These are phyloP conservation scores for Thunnus maccoyii DNA, from an alignment of 2,113 vertebrate genomes.

Conservation along the genomic window DNA sequence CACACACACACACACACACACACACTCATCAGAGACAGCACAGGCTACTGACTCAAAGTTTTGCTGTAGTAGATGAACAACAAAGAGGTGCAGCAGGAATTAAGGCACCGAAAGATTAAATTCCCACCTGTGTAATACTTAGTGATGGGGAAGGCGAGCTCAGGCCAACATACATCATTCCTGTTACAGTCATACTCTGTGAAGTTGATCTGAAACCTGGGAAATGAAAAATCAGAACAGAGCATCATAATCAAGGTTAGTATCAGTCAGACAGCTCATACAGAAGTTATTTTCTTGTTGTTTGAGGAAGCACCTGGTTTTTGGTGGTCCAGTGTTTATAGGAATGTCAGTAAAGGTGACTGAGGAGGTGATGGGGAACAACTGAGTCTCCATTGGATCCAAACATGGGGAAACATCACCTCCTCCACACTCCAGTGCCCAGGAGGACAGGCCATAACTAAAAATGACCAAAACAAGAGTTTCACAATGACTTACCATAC, in stretches of 20 bases:
- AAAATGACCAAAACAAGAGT: slow-evolving; percentile 25
- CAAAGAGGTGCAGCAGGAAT: not conserved
- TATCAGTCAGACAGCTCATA: slow-evolving; percentile 14
- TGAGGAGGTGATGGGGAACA: slow-evolving; percentile 88
- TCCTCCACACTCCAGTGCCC: slow-evolving; percentile 88
- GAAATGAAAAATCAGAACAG: not conserved
- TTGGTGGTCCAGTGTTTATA: slow-evolving; percentile 77
- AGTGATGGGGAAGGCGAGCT: slow-evolving; percentile 92
- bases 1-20: too few species aligned
- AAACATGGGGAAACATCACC: slow-evolving; percentile 74
- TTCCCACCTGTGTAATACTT: slow-evolving; percentile 91
- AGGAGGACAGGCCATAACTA: slow-evolving; percentile 86
- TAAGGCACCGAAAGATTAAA: not conserved
- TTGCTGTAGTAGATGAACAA: too few species aligned
- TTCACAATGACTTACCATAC: not conserved
- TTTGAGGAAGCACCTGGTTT: slow-evolving; percentile 86
- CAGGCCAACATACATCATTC: slow-evolving; percentile 96
- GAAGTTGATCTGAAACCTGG: slow-evolving; percentile 93
- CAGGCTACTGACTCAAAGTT: too few species aligned
- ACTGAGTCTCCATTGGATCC: slow-evolving; percentile 71
- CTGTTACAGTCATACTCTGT: slow-evolving; percentile 94
- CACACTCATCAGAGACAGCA: too few species aligned
- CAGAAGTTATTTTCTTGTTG: not conserved
- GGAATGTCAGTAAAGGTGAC: slow-evolving; percentile 91
- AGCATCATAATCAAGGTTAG: not conserved